Evolutionary conservation across 2,888 invertebrate species (phyloP).

Genomic region (Alloscopus bannaensis): DNA sequence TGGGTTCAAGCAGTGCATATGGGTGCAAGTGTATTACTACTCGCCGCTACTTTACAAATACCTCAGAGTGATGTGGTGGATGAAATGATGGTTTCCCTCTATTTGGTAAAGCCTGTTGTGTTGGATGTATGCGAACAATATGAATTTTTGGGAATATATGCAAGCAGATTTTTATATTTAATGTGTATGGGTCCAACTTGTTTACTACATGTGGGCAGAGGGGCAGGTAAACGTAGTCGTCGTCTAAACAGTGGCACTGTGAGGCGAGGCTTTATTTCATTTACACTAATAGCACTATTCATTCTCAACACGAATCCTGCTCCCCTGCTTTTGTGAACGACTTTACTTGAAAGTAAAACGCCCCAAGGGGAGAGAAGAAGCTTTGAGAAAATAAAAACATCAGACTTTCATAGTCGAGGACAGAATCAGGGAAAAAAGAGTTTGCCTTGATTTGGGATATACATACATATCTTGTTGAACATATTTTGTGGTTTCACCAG

Average conservation of each 20-base stretch:
- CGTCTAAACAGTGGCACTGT: background rate
- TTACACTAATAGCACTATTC: slow-evolving; percentile 4
- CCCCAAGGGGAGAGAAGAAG: slow-evolving; percentile 59
- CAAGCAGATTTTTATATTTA: background rate
- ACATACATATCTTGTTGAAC: background rate
- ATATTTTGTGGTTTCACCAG: slow-evolving; percentile 64
- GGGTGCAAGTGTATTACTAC: background rate
- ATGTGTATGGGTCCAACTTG: background rate
- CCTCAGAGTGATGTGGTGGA: background rate
- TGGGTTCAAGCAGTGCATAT: background rate
- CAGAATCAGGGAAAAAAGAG: background rate
- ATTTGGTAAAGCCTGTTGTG: too few species aligned
- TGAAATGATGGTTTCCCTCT: background rate
- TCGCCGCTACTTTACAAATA: background rate
- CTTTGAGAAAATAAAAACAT: slow-evolving; percentile 17
- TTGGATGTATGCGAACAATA: slow-evolving; percentile 7
- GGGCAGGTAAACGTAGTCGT: background rate
- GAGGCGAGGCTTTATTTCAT: slow-evolving; percentile 13
- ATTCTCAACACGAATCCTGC: background rate
- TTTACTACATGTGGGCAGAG: background rate
- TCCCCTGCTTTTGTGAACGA: slow-evolving; percentile 16
- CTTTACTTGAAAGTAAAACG: slow-evolving; percentile 42
- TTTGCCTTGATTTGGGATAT: slow-evolving; percentile 13
- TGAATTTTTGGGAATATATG: background rate
- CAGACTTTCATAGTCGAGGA: background rate